Evolutionary conservation across 2,888 invertebrate genomes (phyloP), one percentile per base, ranked within the genome.

Genomic region (Argyresthia albistria): DNA sequence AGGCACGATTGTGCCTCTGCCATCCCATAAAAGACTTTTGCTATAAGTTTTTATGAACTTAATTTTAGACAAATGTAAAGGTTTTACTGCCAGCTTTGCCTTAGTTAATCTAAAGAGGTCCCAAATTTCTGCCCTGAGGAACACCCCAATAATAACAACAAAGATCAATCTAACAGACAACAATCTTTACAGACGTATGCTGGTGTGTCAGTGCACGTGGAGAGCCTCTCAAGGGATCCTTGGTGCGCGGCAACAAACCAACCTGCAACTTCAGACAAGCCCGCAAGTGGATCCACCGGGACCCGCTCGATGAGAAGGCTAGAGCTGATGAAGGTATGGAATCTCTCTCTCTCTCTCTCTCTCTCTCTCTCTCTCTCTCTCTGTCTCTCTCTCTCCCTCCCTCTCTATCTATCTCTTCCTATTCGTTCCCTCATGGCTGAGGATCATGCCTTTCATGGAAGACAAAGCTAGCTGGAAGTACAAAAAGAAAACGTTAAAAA

Each of bases 141-240:
- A 49, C 48, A 12, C 37, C 8, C 6, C 12, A 25, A 25, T 6
- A 25, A 6, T 4, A 42, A 42, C 3, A 10, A 12, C 0, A n/a
- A 25, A 4, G 25, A 25, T 25, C 25, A 25, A 25, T 4, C 25
- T 6, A 3, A 3, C 39, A 3, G 3, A 9, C 8, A 2, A 37
- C 36, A 8, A 15, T 43, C 25, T 11, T 58, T 56, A 88, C 92
- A 66, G 94, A 94, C 4, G 93, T 96, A 0, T 96, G 95, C 65
- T 96, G 96, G 96, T 96, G 96, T 70, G 95, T 95, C 1, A 93
- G 93, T 63, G 92, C 92, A 39, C 91, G 92, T 60, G 95, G 95
- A 0, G 94, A 94, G 59, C 94, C 95, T 0, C 77, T 95, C 1
- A 95, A 95, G 70, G 95, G 95, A 0, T 93, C 95, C 0, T 74